Base-by-base conservation (phyloP, 2,113 vertebrate species). In the Myiagra hebetior region DNA sequence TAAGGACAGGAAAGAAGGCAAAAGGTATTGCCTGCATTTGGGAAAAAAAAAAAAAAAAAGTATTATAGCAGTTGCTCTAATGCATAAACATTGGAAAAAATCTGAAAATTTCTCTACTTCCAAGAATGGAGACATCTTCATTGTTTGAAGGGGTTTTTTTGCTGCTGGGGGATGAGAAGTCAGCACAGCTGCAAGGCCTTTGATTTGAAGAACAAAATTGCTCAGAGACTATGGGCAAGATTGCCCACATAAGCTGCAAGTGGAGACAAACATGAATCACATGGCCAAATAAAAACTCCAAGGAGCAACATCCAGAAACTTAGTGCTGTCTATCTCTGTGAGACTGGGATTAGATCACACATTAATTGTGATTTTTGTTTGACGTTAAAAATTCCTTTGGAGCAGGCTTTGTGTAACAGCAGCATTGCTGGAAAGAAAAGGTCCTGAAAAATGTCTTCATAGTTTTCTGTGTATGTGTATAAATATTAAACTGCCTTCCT, bases 401-500 rank as follows among this genome's bases (percentile, higher is more conserved):
- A 96, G 80, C 37, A 68, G 56, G 37, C 35, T 93, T 91, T 81
- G 64, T 91, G 52, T 64, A 89, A 57, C 31, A 90, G 76, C 73
- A 89, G 27, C 41, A 42, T 77, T 27, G 18, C 44, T 89, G 80
- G 80, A 85, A 94, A 89, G 87, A 87, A 94, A 97, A 95, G 52
- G 73, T 64, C 77, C 74, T 94, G 92, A 97, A 96, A 94, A 91
- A 91, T 89, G 23, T 95, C 93, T 85, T 92, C 86, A 87, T 91
- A 68, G 60, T 77, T 94, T 81, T 93, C 69, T 24, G 3, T 81
- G 18, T 63, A 85, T 87, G 65, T 94, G 46, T 79, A 91, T 89
- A 96, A 96, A 95, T 96, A 96, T 89, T 92, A 68, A 93, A 50
- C 77, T 72, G 65, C 95, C 67, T 96, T 95, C 87, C 76, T 79